phyloP scores from a whole-genome alignment of 2,797 vertebrate genomes.

The Sebastes cheni region DNA sequence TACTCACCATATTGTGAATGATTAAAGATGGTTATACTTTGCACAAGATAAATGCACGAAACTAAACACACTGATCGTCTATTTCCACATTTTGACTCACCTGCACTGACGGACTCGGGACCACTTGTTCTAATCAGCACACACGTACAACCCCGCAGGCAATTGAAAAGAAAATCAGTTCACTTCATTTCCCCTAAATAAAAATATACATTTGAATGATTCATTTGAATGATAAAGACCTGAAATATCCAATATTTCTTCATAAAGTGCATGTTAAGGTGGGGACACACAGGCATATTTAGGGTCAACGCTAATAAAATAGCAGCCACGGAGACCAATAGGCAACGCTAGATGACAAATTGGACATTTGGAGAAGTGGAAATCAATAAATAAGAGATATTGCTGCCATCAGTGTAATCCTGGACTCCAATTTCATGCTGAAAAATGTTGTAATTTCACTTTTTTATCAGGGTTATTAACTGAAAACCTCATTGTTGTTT shows the following conservation, averaged over 20 bases:
- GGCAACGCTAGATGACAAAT: neutral
- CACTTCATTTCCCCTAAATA: neutral
- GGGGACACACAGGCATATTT: neutral
- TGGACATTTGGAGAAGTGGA: conserved; percentile 1
- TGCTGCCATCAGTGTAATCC: neutral
- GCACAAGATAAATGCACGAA: neutral
- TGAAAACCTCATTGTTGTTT: neutral
- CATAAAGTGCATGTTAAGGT: neutral
- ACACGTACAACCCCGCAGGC: neutral
- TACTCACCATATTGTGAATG: neutral
- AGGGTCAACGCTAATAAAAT: neutral
- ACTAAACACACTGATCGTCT: neutral
- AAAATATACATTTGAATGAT: neutral
- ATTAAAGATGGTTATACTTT: neutral
- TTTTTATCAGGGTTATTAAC: neutral
- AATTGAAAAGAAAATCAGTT: neutral
- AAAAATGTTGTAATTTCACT: neutral
- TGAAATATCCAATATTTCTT: neutral
- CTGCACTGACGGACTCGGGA: neutral
- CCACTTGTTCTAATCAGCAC: neutral
- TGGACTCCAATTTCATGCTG: neutral
- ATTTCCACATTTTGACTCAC: neutral
- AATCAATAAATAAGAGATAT: conserved; percentile 8
- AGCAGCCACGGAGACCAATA: neutral
- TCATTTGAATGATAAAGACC: neutral